Conservation (phyloP, 1,140 invertebrate species). For the Phymorhynchus buccinoides region DNA sequence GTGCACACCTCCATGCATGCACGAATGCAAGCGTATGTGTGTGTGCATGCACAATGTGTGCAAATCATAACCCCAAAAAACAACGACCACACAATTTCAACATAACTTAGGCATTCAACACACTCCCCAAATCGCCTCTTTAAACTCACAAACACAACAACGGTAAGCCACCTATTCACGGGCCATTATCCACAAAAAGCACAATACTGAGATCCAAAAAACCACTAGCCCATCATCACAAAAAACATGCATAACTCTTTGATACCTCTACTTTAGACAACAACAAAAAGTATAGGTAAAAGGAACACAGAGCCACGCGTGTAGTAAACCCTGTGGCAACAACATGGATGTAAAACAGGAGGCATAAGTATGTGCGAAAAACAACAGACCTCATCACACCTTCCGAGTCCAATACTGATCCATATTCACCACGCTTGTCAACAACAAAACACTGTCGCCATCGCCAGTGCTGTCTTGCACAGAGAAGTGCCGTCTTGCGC, state of each 20-base stretch:
- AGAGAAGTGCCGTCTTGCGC: too few relatives aligned
- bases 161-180: background rate
- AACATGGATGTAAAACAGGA: background rate
- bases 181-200: background rate
- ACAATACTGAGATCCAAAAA: constrained; percentile 16
- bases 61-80: background rate
- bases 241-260: too few relatives aligned
- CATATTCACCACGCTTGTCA: background rate
- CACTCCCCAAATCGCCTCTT: too few relatives aligned
- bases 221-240: constrained; percentile 4
- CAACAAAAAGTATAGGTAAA: background rate
- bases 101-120: too few relatives aligned
- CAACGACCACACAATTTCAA: background rate
- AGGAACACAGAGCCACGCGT: background rate
- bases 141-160: background rate
- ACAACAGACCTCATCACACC: too few relatives aligned
- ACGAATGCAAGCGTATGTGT: background rate
- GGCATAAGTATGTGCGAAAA: background rate
- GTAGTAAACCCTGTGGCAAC: background rate
- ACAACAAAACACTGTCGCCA: too few relatives aligned
- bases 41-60: background rate
- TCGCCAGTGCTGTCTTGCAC: too few relatives aligned
- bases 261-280: background rate
- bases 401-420: background rate
- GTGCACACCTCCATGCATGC: too few relatives aligned